These are phyloP conservation scores for Enteromius thamalakanensis DNA, from an alignment of 2,797 vertebrate species.

Conservation along the genomic window DNA sequence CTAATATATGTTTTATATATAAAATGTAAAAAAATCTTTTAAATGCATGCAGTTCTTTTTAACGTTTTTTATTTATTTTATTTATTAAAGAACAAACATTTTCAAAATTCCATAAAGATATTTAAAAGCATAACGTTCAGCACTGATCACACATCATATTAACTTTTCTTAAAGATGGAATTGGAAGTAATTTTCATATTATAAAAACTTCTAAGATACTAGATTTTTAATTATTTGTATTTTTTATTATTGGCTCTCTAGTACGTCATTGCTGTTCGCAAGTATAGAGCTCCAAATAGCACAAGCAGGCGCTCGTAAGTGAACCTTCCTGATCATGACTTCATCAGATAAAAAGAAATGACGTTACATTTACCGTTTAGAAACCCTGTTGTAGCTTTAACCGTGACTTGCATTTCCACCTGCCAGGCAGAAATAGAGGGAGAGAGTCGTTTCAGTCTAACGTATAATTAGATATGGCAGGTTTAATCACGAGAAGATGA, in stretches of 20 bases:
- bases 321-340: constrained; percentile 7
- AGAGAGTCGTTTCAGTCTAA: constrained; percentile 55
- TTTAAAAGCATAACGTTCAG: neutral
- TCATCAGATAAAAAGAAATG: constrained; percentile 25
- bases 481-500: constrained; percentile 71
- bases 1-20: neutral
- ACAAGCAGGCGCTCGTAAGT: neutral
- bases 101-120: neutral
- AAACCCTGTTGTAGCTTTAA: constrained; percentile 57
- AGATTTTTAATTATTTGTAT: neutral
- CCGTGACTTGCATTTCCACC: constrained; percentile 58
- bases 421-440: constrained; percentile 48
- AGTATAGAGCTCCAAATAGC: neutral
- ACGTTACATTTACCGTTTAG: neutral
- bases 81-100: neutral
- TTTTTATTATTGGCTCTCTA: neutral
- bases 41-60: neutral
- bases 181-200: neutral
- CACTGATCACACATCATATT: neutral
- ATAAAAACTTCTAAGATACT: neutral
- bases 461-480: constrained; percentile 74
- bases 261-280: neutral
- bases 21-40: neutral
- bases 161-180: neutral
- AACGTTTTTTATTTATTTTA: neutral